These are phyloP conservation scores for Pygoscelis antarcticus DNA, from an alignment of 2,113 vertebrate genomes.

Conservation along the genomic window DNA sequence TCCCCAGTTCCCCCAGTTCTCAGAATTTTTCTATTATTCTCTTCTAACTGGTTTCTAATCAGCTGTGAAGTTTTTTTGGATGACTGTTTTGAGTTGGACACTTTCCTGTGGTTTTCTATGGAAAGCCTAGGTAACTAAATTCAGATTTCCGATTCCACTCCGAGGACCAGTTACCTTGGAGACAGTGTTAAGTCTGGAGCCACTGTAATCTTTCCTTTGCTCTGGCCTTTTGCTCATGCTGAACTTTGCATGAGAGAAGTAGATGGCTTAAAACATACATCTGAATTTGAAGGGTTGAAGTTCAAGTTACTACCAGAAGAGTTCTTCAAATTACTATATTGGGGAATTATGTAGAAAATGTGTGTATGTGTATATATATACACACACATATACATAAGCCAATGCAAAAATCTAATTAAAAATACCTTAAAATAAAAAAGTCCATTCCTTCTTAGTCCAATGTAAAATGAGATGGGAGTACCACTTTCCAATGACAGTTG, in stretches of 20 bases:
- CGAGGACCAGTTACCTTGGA: neutral
- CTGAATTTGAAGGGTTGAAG: neutral
- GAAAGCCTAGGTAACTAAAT: neutral
- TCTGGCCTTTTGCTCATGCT: neutral
- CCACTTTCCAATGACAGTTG: neutral
- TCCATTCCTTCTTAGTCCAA: neutral
- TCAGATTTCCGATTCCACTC: neutral
- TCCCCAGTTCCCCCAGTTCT: neutral
- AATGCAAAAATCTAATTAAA: neutral
- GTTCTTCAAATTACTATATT: neutral
- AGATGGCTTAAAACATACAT: neutral
- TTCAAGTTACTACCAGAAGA: neutral
- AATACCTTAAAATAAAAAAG: neutral
- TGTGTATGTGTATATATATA: rapidly evolving
- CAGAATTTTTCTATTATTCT: neutral
- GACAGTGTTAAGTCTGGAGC: neutral
- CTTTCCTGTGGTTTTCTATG: neutral
- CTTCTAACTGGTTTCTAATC: neutral
- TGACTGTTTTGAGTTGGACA: neutral
- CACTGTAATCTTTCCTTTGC: neutral
- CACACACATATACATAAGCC: neutral
- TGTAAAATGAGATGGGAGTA: neutral
- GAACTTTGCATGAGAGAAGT: neutral
- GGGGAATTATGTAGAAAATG: neutral
- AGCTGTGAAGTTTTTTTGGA: neutral